Evolutionary conservation across 2,797 vertebrate species (phyloP).

Genomic region (Cossypha polioptera): DNA sequence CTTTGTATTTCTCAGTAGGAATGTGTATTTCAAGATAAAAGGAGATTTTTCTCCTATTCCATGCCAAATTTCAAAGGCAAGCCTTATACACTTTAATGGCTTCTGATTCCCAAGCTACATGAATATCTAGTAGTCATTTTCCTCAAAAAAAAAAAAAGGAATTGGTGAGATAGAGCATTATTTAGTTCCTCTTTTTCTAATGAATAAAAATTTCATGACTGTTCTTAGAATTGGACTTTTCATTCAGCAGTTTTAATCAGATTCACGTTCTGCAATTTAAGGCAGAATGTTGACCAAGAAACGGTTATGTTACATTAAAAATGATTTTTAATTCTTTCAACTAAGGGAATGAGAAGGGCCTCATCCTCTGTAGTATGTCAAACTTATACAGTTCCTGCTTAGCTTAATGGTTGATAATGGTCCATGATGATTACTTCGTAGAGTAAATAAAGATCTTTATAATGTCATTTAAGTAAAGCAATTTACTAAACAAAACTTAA

Average conservation of each 20-base stretch:
- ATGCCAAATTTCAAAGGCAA: neutral
- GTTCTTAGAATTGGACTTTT: neutral
- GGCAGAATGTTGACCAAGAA: neutral
- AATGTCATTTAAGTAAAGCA: neutral
- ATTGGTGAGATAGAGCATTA: neutral
- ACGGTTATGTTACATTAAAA: neutral
- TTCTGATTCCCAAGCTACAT: neutral
- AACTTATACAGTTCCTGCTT: neutral
- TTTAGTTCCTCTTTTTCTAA: neutral
- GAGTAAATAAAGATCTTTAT: neutral
- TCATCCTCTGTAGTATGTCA: neutral
- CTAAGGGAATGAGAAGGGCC: neutral
- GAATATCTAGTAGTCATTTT: neutral
- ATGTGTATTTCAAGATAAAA: neutral
- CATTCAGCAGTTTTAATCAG: neutral
- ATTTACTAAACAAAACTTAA: neutral
- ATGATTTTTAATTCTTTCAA: neutral
- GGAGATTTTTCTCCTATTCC: neutral
- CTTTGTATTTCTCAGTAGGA: neutral
- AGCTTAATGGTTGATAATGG: neutral
- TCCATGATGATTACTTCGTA: neutral
- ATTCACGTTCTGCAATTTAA: neutral
- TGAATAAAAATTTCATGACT: neutral
- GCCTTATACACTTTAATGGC: neutral
- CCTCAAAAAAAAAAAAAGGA: neutral